Conservation (phyloP, 2,888 invertebrate species). For the Drosophila yooni region DNA sequence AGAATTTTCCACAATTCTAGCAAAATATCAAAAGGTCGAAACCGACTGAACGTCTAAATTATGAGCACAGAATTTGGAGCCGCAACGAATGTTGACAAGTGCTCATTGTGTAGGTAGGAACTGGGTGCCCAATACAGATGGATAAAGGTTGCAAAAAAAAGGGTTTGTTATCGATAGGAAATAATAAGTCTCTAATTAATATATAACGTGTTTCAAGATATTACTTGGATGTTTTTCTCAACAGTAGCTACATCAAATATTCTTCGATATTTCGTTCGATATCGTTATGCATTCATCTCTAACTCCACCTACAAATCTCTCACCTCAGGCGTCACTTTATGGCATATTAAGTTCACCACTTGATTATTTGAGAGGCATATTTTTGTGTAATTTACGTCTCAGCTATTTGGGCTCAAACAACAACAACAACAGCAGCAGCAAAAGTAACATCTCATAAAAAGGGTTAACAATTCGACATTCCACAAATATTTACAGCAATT, state of each 20-base stretch:
- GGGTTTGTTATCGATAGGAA: neutral
- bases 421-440: conserved; percentile 6
- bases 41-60: conserved; percentile 78
- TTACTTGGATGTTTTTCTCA: neutral
- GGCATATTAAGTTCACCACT: conserved; percentile 80
- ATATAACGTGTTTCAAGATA: neutral
- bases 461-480: conserved; percentile 71
- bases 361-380: conserved; percentile 70
- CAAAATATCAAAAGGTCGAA: conserved; percentile 60
- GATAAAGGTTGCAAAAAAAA: conserved; percentile 5
- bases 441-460: conserved; percentile 44
- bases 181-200: neutral
- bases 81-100: conserved; percentile 34
- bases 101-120: conserved; percentile 49
- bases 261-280: conserved; percentile 17
- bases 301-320: conserved; percentile 1
- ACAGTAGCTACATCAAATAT: neutral
- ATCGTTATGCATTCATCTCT: conserved; percentile 10
- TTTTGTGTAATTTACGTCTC: conserved; percentile 68
- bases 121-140: conserved; percentile 37
- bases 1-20: conserved; percentile 51
- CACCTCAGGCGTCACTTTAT: conserved; percentile 56
- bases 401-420: conserved; percentile 22
- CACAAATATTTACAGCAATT: conserved; percentile 80
- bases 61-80: conserved; percentile 48